These are phyloP conservation scores for Brenthis daphne DNA, from an alignment of 2,888 invertebrate species.

Conservation along the genomic window DNA sequence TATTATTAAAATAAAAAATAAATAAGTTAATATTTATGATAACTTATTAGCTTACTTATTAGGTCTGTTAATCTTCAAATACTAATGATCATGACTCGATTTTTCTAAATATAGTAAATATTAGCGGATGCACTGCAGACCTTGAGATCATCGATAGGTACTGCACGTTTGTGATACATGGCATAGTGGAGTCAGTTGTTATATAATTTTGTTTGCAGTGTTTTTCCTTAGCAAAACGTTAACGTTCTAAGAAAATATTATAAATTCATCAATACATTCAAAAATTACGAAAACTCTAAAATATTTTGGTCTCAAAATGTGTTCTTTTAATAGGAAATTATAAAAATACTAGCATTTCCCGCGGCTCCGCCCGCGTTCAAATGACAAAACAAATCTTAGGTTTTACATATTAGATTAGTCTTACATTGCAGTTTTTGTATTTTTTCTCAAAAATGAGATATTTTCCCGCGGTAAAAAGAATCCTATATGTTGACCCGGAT, in stretches of 20 bases:
- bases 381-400: too few relatives aligned
- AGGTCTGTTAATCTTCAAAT: not conserved
- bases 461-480: too few relatives aligned
- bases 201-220: slow-evolving; percentile 6
- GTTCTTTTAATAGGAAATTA: not conserved
- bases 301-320: not conserved
- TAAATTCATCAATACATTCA: too few relatives aligned
- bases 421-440: too few relatives aligned
- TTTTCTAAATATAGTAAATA: slow-evolving; percentile 23
- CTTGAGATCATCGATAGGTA: slow-evolving; percentile 16
- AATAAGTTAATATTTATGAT: not conserved
- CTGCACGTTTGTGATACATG: slow-evolving; percentile 22
- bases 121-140: slow-evolving; percentile 28
- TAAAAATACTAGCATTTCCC: too few relatives aligned
- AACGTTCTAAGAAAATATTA: not conserved
- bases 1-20: too few relatives aligned
- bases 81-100: slow-evolving; percentile 16
- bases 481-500: too few relatives aligned
- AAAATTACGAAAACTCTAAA: too few relatives aligned
- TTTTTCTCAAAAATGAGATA: too few relatives aligned
- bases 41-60: not conserved
- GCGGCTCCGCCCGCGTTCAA: too few relatives aligned
- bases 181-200: not conserved
- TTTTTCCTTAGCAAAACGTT: slow-evolving; percentile 10
- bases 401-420: too few relatives aligned